These are phyloP conservation scores for Enteromius argenteus DNA, from an alignment of 2,797 vertebrate species.

Conservation along the genomic window DNA sequence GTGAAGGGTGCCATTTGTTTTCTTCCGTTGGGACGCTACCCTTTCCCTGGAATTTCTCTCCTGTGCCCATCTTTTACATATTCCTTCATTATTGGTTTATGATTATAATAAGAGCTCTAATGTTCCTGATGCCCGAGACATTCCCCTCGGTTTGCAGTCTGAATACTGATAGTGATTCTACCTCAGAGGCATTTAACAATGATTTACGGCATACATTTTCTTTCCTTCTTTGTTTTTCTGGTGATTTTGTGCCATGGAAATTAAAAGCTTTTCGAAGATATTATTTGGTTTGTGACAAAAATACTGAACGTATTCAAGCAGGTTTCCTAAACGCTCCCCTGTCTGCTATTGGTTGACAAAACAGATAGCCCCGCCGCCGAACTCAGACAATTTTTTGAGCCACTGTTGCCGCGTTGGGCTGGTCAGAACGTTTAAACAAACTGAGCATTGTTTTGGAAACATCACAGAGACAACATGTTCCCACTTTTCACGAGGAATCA, in stretches of 20 bases:
- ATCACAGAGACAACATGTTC: not conserved
- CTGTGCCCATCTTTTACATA: conserved; percentile 57
- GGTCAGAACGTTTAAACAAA: not conserved
- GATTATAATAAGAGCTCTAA: conserved; percentile 55
- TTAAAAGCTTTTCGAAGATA: not conserved
- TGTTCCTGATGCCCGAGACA: conserved; percentile 26
- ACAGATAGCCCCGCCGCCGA: not conserved
- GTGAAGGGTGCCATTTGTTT: conserved; percentile 74
- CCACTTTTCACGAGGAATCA: not conserved
- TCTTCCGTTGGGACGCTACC: conserved; percentile 64
- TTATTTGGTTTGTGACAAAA: not conserved
- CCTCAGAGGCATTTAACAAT: conserved; percentile 30
- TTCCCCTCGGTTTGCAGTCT: not conserved
- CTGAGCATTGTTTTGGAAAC: not conserved
- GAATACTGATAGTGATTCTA: conserved; percentile 25
- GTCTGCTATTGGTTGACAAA: not conserved
- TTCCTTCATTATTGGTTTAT: conserved; percentile 57
- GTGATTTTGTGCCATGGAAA: not conserved
- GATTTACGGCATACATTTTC: conserved; percentile 15
- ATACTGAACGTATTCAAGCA: not conserved
- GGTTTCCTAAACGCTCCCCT: not conserved
- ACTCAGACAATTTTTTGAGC: not conserved
- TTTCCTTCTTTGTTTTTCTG: not conserved
- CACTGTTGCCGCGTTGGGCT: not conserved
- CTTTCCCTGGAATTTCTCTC: conserved; percentile 53